Evolutionary conservation across 2,797 vertebrate species (phyloP).

Genomic region (Mastacembelus armatus): DNA sequence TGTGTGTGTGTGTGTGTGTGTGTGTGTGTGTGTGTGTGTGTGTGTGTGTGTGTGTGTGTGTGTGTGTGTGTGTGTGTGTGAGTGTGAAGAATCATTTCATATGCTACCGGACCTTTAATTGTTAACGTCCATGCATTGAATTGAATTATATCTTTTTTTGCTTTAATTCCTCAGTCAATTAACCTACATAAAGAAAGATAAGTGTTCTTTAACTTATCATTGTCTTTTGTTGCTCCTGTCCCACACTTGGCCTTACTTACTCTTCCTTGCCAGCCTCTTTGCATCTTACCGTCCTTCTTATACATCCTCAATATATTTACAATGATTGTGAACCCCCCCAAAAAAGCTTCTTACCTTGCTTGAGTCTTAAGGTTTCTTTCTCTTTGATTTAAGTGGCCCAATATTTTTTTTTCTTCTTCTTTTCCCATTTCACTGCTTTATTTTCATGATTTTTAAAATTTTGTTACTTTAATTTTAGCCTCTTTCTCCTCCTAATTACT

Average conservation of each 20-base stretch:
- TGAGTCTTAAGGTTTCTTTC: too few relatives aligned
- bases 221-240: slow-evolving; percentile 70
- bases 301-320: background rate
- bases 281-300: background rate
- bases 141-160: slow-evolving; percentile 74
- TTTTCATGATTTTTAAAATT: background rate
- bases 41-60: slow-evolving; percentile 37
- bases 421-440: background rate
- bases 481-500: slow-evolving; percentile 18
- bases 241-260: slow-evolving; percentile 59
- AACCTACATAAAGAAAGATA: slow-evolving; percentile 79
- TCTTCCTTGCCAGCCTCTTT: slow-evolving; percentile 12
- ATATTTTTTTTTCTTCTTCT: background rate
- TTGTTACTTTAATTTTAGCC: background rate
- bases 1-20: slow-evolving; percentile 28
- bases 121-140: slow-evolving; percentile 68
- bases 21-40: slow-evolving; percentile 39
- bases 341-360: background rate
- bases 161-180: slow-evolving; percentile 82
- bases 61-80: slow-evolving; percentile 33
- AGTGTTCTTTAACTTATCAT: slow-evolving; percentile 69
- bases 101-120: slow-evolving; percentile 70
- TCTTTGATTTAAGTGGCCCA: background rate
- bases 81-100: slow-evolving; percentile 71
- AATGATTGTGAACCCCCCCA: background rate